Base-by-base conservation (phyloP, 2,113 vertebrate genomes). In the Agapornis roseicollis region DNA sequence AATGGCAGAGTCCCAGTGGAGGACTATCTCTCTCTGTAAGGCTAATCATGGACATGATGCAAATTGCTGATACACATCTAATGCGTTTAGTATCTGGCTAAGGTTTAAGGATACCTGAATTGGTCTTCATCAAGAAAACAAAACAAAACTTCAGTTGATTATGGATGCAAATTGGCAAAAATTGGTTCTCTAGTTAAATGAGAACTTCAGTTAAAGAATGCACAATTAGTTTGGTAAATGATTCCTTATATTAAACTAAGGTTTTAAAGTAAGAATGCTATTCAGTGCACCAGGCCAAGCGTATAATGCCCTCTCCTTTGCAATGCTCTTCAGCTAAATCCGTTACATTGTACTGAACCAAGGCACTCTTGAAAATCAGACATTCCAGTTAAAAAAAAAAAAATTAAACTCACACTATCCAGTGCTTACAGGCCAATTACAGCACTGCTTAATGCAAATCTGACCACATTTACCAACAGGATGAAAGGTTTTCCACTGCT, bases 51-150 rank as follows among this genome's bases (percentile, higher is more conserved):
- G 53, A 29, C 49, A 42, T 0, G 3, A 31, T 8, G 19, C 1
- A 0, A 53, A 23, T 17, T 8, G 22, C 7, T 70, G 41, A 33
- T 50, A 80, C 0, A 0, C 52, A 44, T 4, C 13, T 13, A 28
- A 8, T 35, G n/a, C 29, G 35, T 70, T 83, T 49, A 58, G 44
- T 10, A 12, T 12, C 49, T 0, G 3, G 25, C 15, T 47, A 84
- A 66, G 7, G 11, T 63, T 80, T 66, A 83, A 73, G 17, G 28
- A 86, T 15, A 72, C 4, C 19, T 14, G 11, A 61, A 46, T 23
- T 5, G 2, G 8, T 80, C 66, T 52, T 72, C 27, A 61, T 16
- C 47, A 28, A 81, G 74, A 73, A 35, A 31, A 25, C 9, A 58
- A 58, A 58, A 7, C 22, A 44, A 55, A 47, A 44, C 35, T 69